Base-by-base conservation (phyloP, 1,140 invertebrate species). In the Drosophila grimshawi region DNA sequence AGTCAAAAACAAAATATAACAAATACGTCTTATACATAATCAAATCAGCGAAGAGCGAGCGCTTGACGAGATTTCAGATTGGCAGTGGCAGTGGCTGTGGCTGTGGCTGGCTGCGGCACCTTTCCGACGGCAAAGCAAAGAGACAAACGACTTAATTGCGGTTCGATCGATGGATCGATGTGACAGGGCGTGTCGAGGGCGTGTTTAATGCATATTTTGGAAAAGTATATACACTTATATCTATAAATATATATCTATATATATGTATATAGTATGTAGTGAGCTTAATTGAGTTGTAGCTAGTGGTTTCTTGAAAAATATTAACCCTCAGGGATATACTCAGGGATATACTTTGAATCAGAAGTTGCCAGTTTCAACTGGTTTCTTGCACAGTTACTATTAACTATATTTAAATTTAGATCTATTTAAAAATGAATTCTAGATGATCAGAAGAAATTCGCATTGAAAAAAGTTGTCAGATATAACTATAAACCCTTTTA, bases 41-140 rank as follows among this genome's bases (percentile, higher is more conserved):
- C 37, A 39, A 39, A 39, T 10, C 37, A 4, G 33, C 33, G 37
- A n/a, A 8, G 39, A 69, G 39, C 4, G 32, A 32, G 62, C 43
- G 48, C 2, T 32, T 5, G 32, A n/a, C 19, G 49, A 33, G 29
- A 45, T 19, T 19, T 19, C 19, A 19, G 19, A 19, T 19, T 19
- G 19, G 19, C 19, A 19, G 19, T 19, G 19, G 59, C 3, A 3
- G 8, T n/a, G 43, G n/a, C 4, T n/a, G 10, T 39, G 32, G 7
- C 11, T 4, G 37, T 60, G 41, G 49, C 8, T 39, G 32, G 7
- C 11, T 4, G 37, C 53, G 41, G 49, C 8, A 11, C 32, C 19
- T 29, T 41, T 41, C 71, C 71, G 71, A 53, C 71, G 71, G 71
- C 65, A 74, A 74, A 62, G 8, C 49, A 53, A 30, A 55, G 19